Evolutionary conservation across 2,888 invertebrate genomes (phyloP).

Genomic region (Mantis religiosa): DNA sequence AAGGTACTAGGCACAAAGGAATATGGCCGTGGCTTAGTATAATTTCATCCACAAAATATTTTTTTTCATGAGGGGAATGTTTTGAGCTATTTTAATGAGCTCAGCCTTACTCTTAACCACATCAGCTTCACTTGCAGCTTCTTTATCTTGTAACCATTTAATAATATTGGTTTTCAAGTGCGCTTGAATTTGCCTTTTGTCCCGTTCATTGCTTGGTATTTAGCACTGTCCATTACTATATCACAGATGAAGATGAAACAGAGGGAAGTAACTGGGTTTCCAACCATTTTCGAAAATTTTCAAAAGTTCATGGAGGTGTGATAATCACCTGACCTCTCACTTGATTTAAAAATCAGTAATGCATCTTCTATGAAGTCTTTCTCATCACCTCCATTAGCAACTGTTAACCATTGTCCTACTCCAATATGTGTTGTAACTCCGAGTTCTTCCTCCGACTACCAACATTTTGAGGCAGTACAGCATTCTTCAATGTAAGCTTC

Average conservation of each 20-base stretch:
- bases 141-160: no score
- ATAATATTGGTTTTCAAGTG: background rate
- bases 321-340: background rate
- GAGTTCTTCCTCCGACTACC: background rate
- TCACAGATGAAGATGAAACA: background rate
- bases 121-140: no score
- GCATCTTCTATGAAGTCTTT: no score
- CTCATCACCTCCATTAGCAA: no score
- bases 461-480: no score
- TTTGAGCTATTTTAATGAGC: no score
- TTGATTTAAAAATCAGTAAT: no score
- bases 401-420: no score
- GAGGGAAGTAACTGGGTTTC: background rate
- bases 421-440: background rate
- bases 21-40: conserved; percentile 28
- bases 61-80: background rate
- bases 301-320: background rate
- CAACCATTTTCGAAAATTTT: background rate
- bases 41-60: background rate
- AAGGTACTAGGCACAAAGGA: conserved; percentile 34
- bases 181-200: background rate
- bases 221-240: background rate
- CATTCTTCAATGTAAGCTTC: background rate
- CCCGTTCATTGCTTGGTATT: background rate
- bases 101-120: no score